Evolutionary conservation across 1,140 invertebrate genomes (phyloP).

Genomic region (Anthonomus grandis): DNA sequence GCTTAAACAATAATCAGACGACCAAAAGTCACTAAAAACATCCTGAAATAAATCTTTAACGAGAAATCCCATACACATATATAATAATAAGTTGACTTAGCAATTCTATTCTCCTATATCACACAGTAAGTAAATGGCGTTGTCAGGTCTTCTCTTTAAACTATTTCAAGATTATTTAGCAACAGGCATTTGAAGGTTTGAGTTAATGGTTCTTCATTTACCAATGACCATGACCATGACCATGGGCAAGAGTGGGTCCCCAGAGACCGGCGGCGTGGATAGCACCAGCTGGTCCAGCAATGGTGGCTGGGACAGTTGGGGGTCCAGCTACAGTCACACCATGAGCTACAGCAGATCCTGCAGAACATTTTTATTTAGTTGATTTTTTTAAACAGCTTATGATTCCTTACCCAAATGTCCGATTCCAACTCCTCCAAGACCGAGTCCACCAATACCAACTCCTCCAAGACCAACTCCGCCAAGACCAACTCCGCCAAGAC

Average conservation of each 20-base stretch:
- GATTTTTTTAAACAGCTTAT: not conserved
- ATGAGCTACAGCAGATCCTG: conserved; percentile 13
- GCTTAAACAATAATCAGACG: too few relatives aligned
- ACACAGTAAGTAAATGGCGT: too few relatives aligned
- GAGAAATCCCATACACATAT: too few relatives aligned
- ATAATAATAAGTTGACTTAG: too few relatives aligned
- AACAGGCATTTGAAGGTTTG: not conserved
- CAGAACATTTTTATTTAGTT: not conserved
- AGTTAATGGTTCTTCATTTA: conserved; percentile 8
- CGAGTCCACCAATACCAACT: not conserved
- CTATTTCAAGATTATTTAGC: conserved; percentile 15
- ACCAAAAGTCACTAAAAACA: conserved; percentile 10
- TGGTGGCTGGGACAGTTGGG: conserved; percentile 18
- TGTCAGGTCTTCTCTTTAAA: not conserved
- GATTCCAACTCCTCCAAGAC: conserved; percentile 2
- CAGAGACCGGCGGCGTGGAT: conserved; percentile 26
- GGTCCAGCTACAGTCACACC: conserved; percentile 29
- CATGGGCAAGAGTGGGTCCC: conserved; percentile 27
- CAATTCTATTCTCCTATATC: not conserved
- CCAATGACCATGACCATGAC: conserved; percentile 27
- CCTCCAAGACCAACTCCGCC: conserved; percentile 2
- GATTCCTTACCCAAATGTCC: conserved; percentile 3
- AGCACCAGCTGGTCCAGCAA: conserved; percentile 21
- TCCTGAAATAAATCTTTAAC: conserved; percentile 6
- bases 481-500: too few relatives aligned